These are phyloP conservation scores for Coelopa pilipes DNA, from an alignment of 2,888 invertebrate genomes.

Conservation along the genomic window DNA sequence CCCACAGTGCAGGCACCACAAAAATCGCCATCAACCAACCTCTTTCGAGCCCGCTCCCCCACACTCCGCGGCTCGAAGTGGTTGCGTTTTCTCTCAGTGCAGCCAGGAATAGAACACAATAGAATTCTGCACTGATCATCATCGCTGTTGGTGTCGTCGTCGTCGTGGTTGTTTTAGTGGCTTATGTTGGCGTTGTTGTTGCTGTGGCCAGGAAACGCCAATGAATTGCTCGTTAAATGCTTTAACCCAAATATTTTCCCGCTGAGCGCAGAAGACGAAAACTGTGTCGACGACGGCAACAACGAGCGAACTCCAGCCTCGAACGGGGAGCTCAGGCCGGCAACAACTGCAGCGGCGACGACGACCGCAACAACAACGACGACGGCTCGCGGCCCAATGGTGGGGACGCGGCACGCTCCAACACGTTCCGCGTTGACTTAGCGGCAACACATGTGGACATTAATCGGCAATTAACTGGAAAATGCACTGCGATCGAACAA, in stretches of 20 bases:
- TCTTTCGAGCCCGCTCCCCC: too few relatives aligned
- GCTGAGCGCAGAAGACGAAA: background rate
- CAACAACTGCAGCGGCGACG: background rate
- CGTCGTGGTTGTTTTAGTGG: background rate
- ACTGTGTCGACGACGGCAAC: background rate
- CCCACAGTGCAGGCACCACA: too few relatives aligned
- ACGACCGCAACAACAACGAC: background rate
- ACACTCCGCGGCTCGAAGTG: too few relatives aligned
- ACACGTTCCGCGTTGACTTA: background rate
- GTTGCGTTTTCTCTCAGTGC: too few relatives aligned
- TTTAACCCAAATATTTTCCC: slow-evolving; percentile 20
- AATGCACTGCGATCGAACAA: slow-evolving; percentile 8
- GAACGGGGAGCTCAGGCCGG: background rate
- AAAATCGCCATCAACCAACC: too few relatives aligned
- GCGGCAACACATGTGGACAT: background rate
- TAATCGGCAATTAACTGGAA: slow-evolving; percentile 4
- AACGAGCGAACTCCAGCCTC: background rate
- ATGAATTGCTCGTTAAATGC: slow-evolving; percentile 15
- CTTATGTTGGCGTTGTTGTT: too few relatives aligned
- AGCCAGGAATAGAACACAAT: too few relatives aligned
- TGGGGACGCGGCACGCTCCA: background rate
- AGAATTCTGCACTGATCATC: too few relatives aligned
- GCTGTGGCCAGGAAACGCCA: slow-evolving; percentile 5
- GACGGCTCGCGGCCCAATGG: background rate
- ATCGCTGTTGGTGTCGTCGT: background rate